Evolutionary conservation across 2,797 vertebrate species (phyloP).

Genomic region (Poeciliopsis paucimaculata): DNA sequence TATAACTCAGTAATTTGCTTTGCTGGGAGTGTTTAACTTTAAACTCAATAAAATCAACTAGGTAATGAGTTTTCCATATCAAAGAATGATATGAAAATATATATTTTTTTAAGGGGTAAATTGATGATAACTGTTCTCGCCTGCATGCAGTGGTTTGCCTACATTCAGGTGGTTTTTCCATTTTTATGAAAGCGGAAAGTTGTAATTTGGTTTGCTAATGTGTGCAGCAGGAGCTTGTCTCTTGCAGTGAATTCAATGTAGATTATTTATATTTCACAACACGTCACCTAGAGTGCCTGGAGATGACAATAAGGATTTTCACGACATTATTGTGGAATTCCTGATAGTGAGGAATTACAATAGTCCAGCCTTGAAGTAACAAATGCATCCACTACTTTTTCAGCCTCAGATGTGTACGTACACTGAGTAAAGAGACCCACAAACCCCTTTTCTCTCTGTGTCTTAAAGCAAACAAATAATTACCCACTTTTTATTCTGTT

Average conservation of each 20-base stretch:
- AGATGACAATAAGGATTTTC: not conserved
- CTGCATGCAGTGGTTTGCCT: not conserved
- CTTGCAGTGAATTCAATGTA: not conserved
- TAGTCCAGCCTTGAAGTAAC: no score
- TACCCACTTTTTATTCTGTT: no score
- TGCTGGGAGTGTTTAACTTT: slow-evolving; percentile 12
- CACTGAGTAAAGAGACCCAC: no score
- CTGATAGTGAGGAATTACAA: no score
- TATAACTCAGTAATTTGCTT: slow-evolving; percentile 31
- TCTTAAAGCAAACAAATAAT: no score
- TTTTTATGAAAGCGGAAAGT: not conserved
- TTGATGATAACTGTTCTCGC: not conserved
- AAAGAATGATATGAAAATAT: not conserved
- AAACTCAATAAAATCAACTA: slow-evolving; percentile 13
- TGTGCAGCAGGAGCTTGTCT: not conserved
- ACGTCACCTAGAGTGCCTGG: not conserved
- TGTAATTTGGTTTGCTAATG: not conserved
- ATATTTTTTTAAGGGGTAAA: not conserved
- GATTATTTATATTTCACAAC: not conserved
- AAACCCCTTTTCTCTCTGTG: no score
- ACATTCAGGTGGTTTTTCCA: not conserved
- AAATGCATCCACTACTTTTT: no score
- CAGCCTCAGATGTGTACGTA: no score
- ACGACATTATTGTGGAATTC: no score
- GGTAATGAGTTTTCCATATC: not conserved